phyloP scores from a whole-genome alignment of 1,140 invertebrate species.

The Callitettix versicolor region DNA sequence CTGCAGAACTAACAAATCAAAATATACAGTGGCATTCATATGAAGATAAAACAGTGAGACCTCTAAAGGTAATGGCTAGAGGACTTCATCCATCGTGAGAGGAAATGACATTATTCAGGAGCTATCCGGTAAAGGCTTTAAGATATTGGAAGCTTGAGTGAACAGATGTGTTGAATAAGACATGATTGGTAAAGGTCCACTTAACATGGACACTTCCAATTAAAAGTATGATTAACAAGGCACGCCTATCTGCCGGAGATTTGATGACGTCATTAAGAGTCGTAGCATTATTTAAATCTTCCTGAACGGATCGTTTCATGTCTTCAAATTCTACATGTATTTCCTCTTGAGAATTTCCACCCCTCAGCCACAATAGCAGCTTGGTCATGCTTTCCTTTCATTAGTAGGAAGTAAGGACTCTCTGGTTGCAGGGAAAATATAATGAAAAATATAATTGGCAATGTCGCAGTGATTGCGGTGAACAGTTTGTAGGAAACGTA shows the following conservation, averaged over 20 bases:
- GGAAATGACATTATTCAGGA: too few species aligned
- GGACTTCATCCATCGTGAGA: too few species aligned
- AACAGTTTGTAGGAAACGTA: conserved; percentile 53
- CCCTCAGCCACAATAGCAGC: conserved; percentile 60
- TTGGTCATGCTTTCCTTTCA: conserved; percentile 43
- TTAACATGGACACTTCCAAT: conserved; percentile 15
- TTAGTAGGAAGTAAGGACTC: conserved; percentile 60
- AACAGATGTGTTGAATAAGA: conserved; percentile 21
- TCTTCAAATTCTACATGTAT: conserved; percentile 15
- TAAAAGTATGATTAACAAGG: conserved; percentile 19
- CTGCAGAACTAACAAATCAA: too few species aligned
- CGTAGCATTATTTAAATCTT: conserved; percentile 6
- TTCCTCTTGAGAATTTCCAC: background rate
- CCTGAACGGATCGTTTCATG: conserved; percentile 16
- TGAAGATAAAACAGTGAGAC: too few species aligned
- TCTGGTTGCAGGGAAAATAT: conserved; percentile 70
- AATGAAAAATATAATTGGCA: conserved; percentile 49
- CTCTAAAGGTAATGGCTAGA: too few species aligned
- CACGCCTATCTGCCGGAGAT: conserved; percentile 11
- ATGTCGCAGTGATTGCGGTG: conserved; percentile 46
- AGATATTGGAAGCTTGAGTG: background rate
- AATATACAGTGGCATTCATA: too few species aligned
- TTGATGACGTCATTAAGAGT: conserved; percentile 17
- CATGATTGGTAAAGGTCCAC: conserved; percentile 20
- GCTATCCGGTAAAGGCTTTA: too few species aligned